Percentiles rank a stretch among this genome's conserved stretches.
phyloP scores from a whole-genome alignment of 2,888 invertebrate genomes.

The Polyommatus icarus region DNA sequence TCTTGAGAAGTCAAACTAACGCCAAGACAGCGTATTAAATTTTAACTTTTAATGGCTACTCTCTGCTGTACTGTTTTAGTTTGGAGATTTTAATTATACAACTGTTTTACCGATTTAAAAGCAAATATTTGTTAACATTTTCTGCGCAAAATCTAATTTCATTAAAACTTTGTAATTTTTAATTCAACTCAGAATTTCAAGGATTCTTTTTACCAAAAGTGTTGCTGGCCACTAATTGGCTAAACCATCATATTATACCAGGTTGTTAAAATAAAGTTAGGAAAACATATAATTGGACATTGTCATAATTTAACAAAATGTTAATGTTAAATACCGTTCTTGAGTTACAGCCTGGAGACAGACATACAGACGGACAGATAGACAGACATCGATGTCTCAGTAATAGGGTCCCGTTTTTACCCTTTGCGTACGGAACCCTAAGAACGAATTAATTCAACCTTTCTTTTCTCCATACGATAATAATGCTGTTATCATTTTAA shows the following conservation, averaged over 20 bases:
- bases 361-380: too few relatives aligned
- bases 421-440: too few relatives aligned
- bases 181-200: not conserved
- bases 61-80: conserved; percentile 8
- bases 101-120: not conserved
- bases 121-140: conserved; percentile 12
- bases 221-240: not conserved
- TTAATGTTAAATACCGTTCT: too few relatives aligned
- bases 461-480: too few relatives aligned
- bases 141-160: not conserved
- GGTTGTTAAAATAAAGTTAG: not conserved
- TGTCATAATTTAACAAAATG: not conserved
- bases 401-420: too few relatives aligned
- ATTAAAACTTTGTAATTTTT: not conserved
- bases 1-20: conserved; percentile 20
- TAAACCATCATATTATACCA: not conserved
- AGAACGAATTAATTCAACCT: too few relatives aligned
- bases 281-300: not conserved
- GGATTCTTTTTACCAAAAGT: not conserved
- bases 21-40: conserved; percentile 24
- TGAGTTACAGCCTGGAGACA: too few relatives aligned
- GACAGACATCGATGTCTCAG: too few relatives aligned
- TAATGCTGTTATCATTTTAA: too few relatives aligned
- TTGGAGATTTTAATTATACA: conserved; percentile 8
- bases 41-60: conserved; percentile 15